Evolutionary conservation across 2,113 vertebrate genomes (phyloP), one percentile per base, ranked within the genome.

Genomic region (Plectropomus leopardus): DNA sequence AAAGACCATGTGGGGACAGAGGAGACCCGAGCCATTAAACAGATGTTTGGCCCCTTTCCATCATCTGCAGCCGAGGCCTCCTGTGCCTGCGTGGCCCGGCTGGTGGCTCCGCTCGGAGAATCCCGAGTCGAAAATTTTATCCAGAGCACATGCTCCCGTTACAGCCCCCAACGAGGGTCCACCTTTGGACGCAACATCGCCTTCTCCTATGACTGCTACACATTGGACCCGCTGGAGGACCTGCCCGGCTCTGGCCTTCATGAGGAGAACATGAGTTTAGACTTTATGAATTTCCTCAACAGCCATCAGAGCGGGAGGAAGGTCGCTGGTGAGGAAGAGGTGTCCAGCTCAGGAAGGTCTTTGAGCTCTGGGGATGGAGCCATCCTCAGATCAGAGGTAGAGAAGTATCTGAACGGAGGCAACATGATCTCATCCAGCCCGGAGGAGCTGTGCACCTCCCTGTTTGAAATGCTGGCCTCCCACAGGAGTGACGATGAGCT

Each of bases 1-100:
- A 98, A 96, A 80, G 95, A 98, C 61, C 95, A 88, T 70, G 96
- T 99, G 83, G 96, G 97, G 72, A 94, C 95, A 4, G 95, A 96
- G 85, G 97, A 98, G 86, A 98, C 96, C 44, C 95, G 97, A 59
- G 93, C 96, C 78, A 96, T 99, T 66, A 98, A 97, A 75, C 97
- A 97, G 84, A 97, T 98, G 97, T 99, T 99, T 81, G 98, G 98
- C 28, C 97, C 97, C 0, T 99, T 99, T 83, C 97, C 98, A 0
- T 95, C 96, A 0, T 96, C 96, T 11, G 96, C 96, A 81, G 97
- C 97, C 2, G 96, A 96, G 30, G 84, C 92, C 72, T 96, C 96
- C 87, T 97, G 95, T 82, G 77, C 91, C 76, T 95, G 96, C 40
- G 95, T 95, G 23, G 92, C 90, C 86, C 93, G 92, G 61, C 94